Evolutionary conservation across 2,888 invertebrate species (phyloP).

Genomic region (Ceraclea dissimilis): DNA sequence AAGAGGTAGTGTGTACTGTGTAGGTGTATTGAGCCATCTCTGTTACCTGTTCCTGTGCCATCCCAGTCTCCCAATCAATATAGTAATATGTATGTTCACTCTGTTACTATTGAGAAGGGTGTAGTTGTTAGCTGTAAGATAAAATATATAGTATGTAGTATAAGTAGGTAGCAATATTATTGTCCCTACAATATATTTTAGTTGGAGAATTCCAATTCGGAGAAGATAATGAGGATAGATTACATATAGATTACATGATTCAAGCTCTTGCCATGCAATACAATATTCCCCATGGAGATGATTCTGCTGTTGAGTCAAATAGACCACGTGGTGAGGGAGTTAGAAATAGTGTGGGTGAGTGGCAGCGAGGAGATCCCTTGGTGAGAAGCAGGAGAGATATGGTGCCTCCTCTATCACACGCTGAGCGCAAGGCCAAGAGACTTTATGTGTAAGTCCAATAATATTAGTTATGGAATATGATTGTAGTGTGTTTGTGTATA

Average conservation of each 20-base stretch:
- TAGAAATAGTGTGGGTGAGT: conserved; percentile 38
- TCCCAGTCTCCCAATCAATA: background rate
- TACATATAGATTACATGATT: conserved; percentile 65
- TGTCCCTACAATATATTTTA: background rate
- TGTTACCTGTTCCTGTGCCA: too few species aligned
- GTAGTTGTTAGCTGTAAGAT: too few species aligned
- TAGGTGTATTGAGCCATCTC: too few species aligned
- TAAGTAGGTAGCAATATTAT: too few species aligned
- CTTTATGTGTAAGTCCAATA: conserved; percentile 26
- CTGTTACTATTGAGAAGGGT: background rate
- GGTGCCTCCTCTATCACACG: conserved; percentile 32
- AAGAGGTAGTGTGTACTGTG: background rate
- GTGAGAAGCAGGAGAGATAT: conserved; percentile 31
- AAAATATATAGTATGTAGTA: too few species aligned
- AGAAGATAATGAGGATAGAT: conserved; percentile 38
- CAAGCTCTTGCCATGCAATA: conserved; percentile 56
- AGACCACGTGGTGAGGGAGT: conserved; percentile 35
- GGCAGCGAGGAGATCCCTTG: conserved; percentile 37
- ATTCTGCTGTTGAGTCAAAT: conserved; percentile 3
- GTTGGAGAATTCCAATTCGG: background rate
- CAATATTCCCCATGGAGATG: conserved; percentile 5
- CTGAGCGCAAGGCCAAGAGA: conserved; percentile 18
- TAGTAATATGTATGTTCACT: background rate
- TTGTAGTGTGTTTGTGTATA: too few species aligned
- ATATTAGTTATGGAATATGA: background rate